Base-by-base conservation (phyloP, 2,113 vertebrate species). In the Hydropotes inermis region DNA sequence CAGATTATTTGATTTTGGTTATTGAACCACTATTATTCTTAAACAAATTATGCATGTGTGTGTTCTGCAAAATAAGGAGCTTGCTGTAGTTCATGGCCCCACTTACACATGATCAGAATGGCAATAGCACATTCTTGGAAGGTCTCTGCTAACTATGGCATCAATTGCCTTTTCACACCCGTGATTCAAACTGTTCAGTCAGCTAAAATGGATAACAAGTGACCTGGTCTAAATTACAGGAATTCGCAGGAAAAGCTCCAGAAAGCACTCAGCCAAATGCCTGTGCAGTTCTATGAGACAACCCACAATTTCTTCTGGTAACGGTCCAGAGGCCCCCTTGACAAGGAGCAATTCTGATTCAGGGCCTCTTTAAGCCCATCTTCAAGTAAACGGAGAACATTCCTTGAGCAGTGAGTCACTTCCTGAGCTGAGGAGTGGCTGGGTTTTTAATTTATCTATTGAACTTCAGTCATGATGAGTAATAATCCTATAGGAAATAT, bases 201-300 rank as follows among this genome's bases (percentile, higher is more conserved):
- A 98, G 95, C 92, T 98, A 95, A 98, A 98, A 98, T 55, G 98
- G 93, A 96, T 96, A 97, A 97, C 95, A 96, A 96, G 91, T 97
- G 95, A 97, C 97, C 76, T 92, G 97, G 97, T 97, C 52, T 95
- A 96, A 98, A 97, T 50, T 97, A 96, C 95, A 93, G 96, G 97
- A 98, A 99, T 98, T 97, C 23, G 5, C 94, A 98, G 89, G 74
- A 67, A 92, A 96, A 98, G 58, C 83, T 98, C 91, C 88, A 98
- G 97, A 98, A 98, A 96, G 84, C 92, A 91, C 91, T 98, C 91
- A 14, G 85, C 90, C 96, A 60, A 57, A 39, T 84, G 96, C 60
- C 95, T 83, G 50, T 27, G 94, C 79, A 95, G 67, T 70, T 95
- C 94, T 97, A 61, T 98, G 54, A 97, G 95, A 52, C 85, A 97